Evolutionary conservation across 92 coral and sea anemone genomes (phyloP).

Genomic region (Siderastrea siderea): DNA sequence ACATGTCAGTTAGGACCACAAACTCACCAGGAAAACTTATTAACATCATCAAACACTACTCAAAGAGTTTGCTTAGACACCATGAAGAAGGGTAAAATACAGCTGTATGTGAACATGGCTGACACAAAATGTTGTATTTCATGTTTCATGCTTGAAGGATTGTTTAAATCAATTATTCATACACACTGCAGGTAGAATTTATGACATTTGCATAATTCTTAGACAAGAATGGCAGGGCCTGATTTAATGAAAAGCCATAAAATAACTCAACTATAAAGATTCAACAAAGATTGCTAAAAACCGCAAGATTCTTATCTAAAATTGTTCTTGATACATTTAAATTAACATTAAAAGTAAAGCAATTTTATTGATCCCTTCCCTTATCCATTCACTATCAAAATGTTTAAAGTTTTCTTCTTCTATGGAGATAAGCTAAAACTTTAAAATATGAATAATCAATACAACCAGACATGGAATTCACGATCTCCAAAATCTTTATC

Average conservation of each 20-base stretch:
- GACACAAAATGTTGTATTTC: background rate
- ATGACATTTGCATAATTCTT: conserved; percentile 71
- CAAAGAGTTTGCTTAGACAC: background rate
- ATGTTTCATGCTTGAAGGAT: background rate
- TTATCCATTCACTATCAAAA: background rate
- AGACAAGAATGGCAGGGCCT: conserved; percentile 67
- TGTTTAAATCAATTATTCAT: conserved; percentile 38
- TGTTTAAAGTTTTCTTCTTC: background rate
- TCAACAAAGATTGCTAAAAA: background rate
- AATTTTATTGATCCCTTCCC: background rate
- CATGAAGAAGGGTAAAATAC: background rate
- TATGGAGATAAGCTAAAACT: background rate
- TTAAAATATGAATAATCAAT: too few species aligned
- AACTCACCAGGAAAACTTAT: background rate
- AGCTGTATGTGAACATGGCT: background rate
- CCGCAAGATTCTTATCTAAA: background rate
- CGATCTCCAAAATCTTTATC: background rate
- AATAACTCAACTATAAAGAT: background rate
- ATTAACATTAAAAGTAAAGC: background rate
- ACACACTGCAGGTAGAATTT: conserved; percentile 1
- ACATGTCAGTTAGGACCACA: too few species aligned
- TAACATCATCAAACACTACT: background rate
- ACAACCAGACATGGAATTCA: background rate
- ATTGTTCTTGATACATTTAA: background rate
- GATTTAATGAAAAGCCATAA: conserved; percentile 18